A percentile compares a stretch with the other conserved stretches of the same genome.
Conservation (phyloP, 2,888 invertebrate genomes). For the Acrobasis consociella region DNA sequence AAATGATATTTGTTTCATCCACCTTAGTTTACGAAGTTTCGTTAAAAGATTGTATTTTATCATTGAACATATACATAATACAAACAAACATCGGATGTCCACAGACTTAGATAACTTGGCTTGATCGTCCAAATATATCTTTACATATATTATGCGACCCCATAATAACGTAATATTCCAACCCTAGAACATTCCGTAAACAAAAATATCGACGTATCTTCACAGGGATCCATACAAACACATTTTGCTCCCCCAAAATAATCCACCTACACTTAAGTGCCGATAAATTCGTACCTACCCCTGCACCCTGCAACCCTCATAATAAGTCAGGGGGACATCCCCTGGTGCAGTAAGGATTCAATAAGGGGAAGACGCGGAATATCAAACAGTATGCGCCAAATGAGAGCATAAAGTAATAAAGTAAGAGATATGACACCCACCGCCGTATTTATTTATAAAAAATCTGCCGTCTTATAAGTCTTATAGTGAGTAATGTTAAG, state of each 20-base stretch:
- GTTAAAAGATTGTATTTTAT: too few species aligned
- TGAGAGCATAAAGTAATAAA: not conserved
- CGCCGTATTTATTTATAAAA: too few species aligned
- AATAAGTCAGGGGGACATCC: slow-evolving; percentile 22
- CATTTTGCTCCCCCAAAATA: slow-evolving; percentile 21
- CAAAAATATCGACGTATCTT: slow-evolving; percentile 20
- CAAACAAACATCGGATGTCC: too few species aligned
- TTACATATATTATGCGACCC: not conserved
- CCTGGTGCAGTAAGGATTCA: slow-evolving; percentile 18
- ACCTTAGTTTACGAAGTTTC: too few species aligned
- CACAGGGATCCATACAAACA: slow-evolving; percentile 17
- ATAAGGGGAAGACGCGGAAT: slow-evolving; percentile 8
- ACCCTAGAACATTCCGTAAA: slow-evolving; percentile 8
- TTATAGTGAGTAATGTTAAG: too few species aligned
- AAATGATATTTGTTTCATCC: too few species aligned
- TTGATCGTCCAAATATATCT: not conserved
- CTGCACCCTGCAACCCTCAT: slow-evolving; percentile 9
- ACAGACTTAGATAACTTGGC: too few species aligned
- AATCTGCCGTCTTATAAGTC: too few species aligned
- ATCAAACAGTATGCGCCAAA: slow-evolving; percentile 17
- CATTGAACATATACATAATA: too few species aligned
- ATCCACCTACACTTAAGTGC: slow-evolving; percentile 46
- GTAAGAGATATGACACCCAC: too few species aligned
- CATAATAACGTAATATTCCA: slow-evolving; percentile 8
- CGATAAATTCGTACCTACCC: slow-evolving; percentile 68